Base-by-base conservation (phyloP, 2,888 invertebrate genomes). In the Pheosia tremula region DNA sequence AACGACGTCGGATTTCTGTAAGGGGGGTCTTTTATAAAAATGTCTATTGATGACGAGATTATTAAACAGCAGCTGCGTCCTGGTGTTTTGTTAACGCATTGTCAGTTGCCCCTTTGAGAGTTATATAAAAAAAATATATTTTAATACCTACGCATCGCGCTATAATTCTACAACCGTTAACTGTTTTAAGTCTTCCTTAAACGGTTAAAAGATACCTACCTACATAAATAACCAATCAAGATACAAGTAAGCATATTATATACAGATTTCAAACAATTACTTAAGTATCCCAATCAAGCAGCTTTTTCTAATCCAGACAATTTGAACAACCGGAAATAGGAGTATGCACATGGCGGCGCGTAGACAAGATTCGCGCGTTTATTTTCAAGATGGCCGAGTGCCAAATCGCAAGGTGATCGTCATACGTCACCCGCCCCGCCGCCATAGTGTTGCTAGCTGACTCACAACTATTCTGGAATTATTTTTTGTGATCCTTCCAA, bases 311-410 rank as follows among this genome's bases (percentile, higher is more conserved):
- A 56, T 45, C 53, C 61, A 13, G 57, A 69, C 63, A 62, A 59
- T 55, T 66, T 61, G 60, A 57, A 71, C 70, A 63, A 80, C 82
- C 84, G 88, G 88, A 87, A 88, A 80, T 74, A 72, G 69, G 68
- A 80, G 79, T 71, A 76, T 68, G 64, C 62, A 74, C 69, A 62
- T 45, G 59, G 59, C 24, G 56, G 13, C 13, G 13, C 13, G 13
- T 41, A 39, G 6, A 60, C 65, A 65, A 74, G 76, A 79, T 81
- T 81, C 75, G 76, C 81, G 73, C 62, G 80, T 80, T 84, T 88
- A 90, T 89, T 90, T 90, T 82, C 74, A 85, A 82, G 68, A 85
- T 91, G 90, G 91, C 88, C 53, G 63, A 54, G 53, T 80, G 90
- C 90, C 91, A 90, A 82, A 47, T n/a, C n/a, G 47, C 11, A 47